These are phyloP conservation scores for Ormyrus labotus DNA, from an alignment of 2,888 invertebrate genomes.

Conservation along the genomic window DNA sequence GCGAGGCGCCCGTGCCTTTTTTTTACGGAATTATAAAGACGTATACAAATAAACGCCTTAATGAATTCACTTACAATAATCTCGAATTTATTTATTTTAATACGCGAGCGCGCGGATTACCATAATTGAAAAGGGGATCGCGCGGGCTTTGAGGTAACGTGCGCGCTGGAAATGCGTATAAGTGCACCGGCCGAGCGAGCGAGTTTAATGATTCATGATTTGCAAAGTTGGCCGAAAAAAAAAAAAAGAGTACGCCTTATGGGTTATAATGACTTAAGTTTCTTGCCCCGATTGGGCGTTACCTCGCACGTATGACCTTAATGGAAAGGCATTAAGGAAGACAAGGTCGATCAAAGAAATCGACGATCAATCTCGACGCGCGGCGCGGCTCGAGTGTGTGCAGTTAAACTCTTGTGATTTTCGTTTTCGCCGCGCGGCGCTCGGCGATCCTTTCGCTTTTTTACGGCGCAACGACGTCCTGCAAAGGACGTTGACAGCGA, in stretches of 20 bases:
- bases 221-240: conserved; percentile 23
- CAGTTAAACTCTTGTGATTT: conserved; percentile 1
- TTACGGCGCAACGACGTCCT: too few relatives aligned
- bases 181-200: background rate
- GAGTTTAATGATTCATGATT: conserved; percentile 43
- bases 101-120: too few relatives aligned
- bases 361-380: conserved; percentile 35
- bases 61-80: too few relatives aligned
- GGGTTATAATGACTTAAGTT: conserved; percentile 38
- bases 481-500: too few relatives aligned
- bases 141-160: background rate
- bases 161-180: conserved; percentile 6
- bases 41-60: too few relatives aligned
- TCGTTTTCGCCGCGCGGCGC: background rate
- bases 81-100: too few relatives aligned
- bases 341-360: conserved; percentile 50
- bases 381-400: background rate
- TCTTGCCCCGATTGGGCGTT: conserved; percentile 40
- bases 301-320: conserved; percentile 46
- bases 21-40: too few relatives aligned
- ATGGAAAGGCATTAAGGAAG: conserved; percentile 46
- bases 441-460: too few relatives aligned
- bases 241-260: background rate
- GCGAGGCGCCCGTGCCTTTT: too few relatives aligned
- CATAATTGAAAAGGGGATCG: conserved; percentile 6